Evolutionary conservation across 2,888 invertebrate species (phyloP).

Genomic region (Pantelozetes paolii): DNA sequence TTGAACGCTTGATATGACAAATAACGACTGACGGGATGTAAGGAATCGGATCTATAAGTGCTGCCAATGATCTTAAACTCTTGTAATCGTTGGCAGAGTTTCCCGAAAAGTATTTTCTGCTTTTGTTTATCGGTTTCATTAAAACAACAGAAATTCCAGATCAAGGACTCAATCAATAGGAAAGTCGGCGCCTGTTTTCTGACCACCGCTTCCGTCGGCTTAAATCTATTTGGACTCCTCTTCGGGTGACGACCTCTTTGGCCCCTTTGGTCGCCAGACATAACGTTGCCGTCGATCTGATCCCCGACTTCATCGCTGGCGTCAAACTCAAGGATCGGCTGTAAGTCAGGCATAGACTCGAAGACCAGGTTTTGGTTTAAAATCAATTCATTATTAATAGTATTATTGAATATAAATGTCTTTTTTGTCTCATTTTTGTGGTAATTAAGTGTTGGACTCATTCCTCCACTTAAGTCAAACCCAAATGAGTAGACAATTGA

Average conservation of each 20-base stretch:
- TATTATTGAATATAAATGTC: background rate
- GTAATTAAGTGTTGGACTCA: conserved; percentile 10
- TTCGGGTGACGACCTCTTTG: background rate
- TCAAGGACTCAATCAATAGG: conserved; percentile 37
- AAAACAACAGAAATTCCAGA: conserved; percentile 33
- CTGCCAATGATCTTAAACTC: conserved; percentile 20
- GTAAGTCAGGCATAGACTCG: conserved; percentile 10
- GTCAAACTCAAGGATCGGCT: conserved; percentile 26
- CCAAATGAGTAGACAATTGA: too few relatives aligned
- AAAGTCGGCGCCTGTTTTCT: conserved; percentile 38
- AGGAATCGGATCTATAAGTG: conserved; percentile 19
- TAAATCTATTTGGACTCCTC: background rate
- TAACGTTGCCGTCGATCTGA: background rate
- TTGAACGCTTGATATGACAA: too few relatives aligned
- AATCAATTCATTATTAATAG: background rate
- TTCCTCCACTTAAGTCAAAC: too few relatives aligned
- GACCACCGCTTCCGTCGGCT: conserved; percentile 16
- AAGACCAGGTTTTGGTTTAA: background rate
- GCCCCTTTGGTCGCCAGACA: background rate
- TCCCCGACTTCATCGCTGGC: background rate
- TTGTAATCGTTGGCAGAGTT: conserved; percentile 16
- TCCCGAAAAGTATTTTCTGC: background rate
- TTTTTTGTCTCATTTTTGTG: background rate
- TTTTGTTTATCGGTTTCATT: conserved; percentile 15
- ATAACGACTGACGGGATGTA: too few relatives aligned